A percentile compares a stretch with the other conserved stretches of the same genome.
Evolutionary conservation across 1,140 invertebrate species (phyloP).

Genomic region (Agrypnia vestita): DNA sequence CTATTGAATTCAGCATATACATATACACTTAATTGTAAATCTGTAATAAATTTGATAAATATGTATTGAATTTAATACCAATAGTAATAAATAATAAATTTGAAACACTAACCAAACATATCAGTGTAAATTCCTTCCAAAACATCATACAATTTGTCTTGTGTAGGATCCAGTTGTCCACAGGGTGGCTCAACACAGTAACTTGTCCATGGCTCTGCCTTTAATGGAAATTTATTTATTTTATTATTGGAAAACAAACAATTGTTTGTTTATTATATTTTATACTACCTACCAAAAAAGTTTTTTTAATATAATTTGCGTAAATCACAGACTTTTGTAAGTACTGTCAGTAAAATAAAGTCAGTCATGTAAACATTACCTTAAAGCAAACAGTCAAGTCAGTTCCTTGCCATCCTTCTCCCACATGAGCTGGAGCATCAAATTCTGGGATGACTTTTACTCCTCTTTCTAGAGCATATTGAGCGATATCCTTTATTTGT

Average conservation of each 20-base stretch:
- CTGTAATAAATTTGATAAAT: not conserved
- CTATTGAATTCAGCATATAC: no score
- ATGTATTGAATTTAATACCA: not conserved
- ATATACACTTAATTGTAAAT: not conserved
- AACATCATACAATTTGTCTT: constrained; percentile 81
- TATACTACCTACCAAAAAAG: no score
- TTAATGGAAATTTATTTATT: constrained; percentile 67
- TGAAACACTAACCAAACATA: constrained; percentile 71
- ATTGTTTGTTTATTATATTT: no score
- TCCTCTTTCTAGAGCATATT: constrained; percentile 81
- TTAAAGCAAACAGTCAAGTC: constrained; percentile 79
- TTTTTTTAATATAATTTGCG: no score
- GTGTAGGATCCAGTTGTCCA: constrained; percentile 87
- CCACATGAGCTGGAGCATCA: constrained; percentile 92
- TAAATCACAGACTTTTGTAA: no score
- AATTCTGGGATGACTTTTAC: constrained; percentile 88
- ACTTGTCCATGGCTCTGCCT: constrained; percentile 82
- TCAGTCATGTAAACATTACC: constrained; percentile 56
- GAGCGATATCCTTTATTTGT: constrained; percentile 75
- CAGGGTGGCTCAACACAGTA: constrained; percentile 91
- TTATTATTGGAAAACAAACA: no score
- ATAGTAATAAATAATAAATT: constrained; percentile 1
- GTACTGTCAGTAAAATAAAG: no score
- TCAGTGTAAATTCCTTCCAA: constrained; percentile 81
- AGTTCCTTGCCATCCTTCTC: constrained; percentile 88